Conservation (phyloP, 2,888 invertebrate species). For the Allacma fusca region DNA sequence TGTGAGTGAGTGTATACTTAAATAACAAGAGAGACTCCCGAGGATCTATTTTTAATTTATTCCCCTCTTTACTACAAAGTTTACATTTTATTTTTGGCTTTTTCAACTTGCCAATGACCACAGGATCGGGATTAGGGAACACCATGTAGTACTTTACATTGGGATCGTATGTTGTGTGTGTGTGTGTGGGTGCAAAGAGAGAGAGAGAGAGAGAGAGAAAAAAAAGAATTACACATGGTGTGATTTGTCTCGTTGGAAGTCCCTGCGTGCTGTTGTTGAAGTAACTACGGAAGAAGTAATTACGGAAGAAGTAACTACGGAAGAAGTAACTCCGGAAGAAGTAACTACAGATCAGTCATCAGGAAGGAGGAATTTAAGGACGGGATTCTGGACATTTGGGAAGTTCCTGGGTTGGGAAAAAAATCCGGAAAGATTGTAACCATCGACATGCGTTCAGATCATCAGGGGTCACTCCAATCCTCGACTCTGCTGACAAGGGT, state of each 20-base stretch:
- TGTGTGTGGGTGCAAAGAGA: neutral
- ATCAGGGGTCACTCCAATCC: neutral
- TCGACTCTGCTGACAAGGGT: constrained; percentile 12
- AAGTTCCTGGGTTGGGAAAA: neutral
- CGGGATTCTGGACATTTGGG: neutral
- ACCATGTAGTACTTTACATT: neutral
- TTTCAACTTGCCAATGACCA: constrained; percentile 8
- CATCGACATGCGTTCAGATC: constrained; percentile 1
- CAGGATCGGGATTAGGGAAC: neutral
- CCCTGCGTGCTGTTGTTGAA: too few relatives aligned
- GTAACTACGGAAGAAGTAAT: too few relatives aligned
- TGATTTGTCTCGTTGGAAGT: too few relatives aligned
- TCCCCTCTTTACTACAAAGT: neutral
- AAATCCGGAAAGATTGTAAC: neutral
- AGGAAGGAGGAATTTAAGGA: neutral
- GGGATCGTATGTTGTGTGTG: neutral
- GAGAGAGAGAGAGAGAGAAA: too few relatives aligned
- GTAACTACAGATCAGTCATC: too few relatives aligned
- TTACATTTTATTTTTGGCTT: constrained; percentile 12
- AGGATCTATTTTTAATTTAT: constrained; percentile 10
- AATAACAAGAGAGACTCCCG: too few relatives aligned
- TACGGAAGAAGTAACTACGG: too few relatives aligned
- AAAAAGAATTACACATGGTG: too few relatives aligned
- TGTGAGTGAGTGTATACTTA: too few relatives aligned
- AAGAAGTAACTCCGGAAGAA: too few relatives aligned